Percentiles rank a stretch among this genome's conserved stretches.
Conservation (phyloP, 1,140 invertebrate species). For the Drosophila asahinai region DNA sequence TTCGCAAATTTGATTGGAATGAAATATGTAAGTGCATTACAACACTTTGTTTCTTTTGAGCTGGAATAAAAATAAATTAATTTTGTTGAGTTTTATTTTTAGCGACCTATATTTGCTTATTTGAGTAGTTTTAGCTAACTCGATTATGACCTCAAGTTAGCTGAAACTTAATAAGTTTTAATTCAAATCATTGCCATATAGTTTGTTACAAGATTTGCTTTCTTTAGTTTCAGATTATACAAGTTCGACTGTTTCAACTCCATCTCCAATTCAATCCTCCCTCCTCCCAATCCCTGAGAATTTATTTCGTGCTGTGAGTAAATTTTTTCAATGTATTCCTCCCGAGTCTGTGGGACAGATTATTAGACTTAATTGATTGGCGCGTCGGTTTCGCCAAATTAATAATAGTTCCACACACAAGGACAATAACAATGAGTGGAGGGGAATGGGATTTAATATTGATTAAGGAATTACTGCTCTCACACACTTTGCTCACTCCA, state of each 20-base stretch:
- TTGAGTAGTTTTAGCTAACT: too few species aligned
- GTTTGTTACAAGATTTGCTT: too few species aligned
- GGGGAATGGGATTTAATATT: slow-evolving; percentile 15
- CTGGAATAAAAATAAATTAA: too few species aligned
- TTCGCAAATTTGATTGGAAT: not conserved
- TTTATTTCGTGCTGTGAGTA: slow-evolving; percentile 23
- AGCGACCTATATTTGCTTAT: too few species aligned
- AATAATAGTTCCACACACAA: slow-evolving; percentile 40
- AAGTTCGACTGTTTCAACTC: not conserved
- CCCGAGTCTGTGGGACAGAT: slow-evolving; percentile 27
- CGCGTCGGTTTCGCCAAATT: slow-evolving; percentile 36
- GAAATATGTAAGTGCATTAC: too few species aligned
- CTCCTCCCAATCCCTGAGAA: not conserved
- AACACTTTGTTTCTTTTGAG: too few species aligned
- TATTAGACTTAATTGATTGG: slow-evolving; percentile 63
- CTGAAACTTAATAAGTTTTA: too few species aligned
- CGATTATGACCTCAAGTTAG: too few species aligned
- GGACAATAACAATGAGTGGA: slow-evolving; percentile 14
- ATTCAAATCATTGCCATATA: too few species aligned
- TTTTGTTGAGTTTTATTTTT: too few species aligned
- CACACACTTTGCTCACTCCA: not conserved
- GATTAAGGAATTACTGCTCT: slow-evolving; percentile 29
- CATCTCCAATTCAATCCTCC: not conserved
- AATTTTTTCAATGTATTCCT: slow-evolving; percentile 26
- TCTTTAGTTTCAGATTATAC: not conserved